Evolutionary conservation across 2,113 vertebrate species (phyloP).

Genomic region (Calyptommatus sinebrachiatus): DNA sequence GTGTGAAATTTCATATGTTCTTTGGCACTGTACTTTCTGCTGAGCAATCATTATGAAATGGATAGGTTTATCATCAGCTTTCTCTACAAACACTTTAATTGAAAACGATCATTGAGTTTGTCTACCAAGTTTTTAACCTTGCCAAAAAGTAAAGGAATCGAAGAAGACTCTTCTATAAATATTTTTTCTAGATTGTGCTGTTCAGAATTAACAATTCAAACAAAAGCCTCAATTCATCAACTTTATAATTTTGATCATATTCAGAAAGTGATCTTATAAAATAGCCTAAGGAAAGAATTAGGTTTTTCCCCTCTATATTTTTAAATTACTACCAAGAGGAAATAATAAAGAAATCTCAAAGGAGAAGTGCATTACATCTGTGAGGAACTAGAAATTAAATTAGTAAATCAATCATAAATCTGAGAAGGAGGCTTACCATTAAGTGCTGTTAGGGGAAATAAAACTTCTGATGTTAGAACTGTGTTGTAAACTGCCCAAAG

Average conservation of each 20-base stretch:
- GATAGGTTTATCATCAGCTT: not conserved
- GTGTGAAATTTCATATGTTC: not conserved
- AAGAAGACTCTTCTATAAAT: not conserved
- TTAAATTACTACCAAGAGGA: not conserved
- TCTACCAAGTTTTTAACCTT: not conserved
- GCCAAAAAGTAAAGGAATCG: not conserved
- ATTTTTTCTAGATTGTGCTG: not conserved
- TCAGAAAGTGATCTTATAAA: not conserved
- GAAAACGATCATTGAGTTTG: not conserved
- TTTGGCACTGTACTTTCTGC: not conserved
- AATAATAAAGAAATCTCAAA: conserved; percentile 2
- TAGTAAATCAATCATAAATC: conserved; percentile 1
- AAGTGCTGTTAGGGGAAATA: not conserved
- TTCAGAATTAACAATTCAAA: not conserved
- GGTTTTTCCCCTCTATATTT: not conserved
- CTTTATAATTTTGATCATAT: not conserved
- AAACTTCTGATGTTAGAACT: not conserved
- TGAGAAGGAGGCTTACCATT: not conserved
- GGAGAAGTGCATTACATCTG: not conserved
- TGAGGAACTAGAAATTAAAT: not conserved
- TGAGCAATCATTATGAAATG: not conserved
- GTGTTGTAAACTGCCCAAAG: not conserved
- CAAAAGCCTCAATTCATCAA: not conserved
- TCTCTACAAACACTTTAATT: not conserved
- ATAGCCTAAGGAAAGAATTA: not conserved